Percentiles rank a stretch among this genome's conserved stretches.
Evolutionary conservation across 2,797 vertebrate species (phyloP).

Genomic region (Coendou prehensilis): DNA sequence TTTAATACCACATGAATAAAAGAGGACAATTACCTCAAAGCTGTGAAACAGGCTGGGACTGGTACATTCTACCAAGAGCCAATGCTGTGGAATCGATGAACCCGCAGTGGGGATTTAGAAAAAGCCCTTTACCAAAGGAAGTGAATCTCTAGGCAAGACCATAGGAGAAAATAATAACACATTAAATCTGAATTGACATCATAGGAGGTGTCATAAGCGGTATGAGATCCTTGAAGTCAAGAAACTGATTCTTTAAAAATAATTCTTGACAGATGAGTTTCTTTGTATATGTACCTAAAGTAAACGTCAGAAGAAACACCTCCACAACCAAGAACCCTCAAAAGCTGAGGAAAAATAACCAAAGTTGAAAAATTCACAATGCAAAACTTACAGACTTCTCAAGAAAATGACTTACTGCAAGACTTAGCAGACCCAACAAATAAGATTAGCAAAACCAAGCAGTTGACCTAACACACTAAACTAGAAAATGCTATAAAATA

Average conservation of each 20-base stretch:
- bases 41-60: background rate
- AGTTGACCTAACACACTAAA: background rate
- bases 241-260: background rate
- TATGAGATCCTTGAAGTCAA: background rate
- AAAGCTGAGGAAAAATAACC: background rate
- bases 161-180: background rate
- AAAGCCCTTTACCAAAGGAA: background rate
- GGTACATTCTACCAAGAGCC: background rate
- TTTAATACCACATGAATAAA: background rate
- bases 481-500: background rate
- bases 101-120: background rate
- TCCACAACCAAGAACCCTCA: background rate
- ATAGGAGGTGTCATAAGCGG: background rate
- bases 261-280: background rate
- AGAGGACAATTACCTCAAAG: background rate
- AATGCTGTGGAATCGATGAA: background rate
- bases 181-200: background rate
- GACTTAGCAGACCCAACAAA: background rate
- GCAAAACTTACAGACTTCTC: background rate
- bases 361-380: background rate
- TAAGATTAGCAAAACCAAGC: constrained; percentile 22
- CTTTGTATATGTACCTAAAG: background rate
- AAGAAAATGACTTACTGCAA: background rate
- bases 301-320: background rate
- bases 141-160: background rate